These are phyloP conservation scores for Harpalus rubripes DNA, from an alignment of 2,888 invertebrate species.

Conservation along the genomic window DNA sequence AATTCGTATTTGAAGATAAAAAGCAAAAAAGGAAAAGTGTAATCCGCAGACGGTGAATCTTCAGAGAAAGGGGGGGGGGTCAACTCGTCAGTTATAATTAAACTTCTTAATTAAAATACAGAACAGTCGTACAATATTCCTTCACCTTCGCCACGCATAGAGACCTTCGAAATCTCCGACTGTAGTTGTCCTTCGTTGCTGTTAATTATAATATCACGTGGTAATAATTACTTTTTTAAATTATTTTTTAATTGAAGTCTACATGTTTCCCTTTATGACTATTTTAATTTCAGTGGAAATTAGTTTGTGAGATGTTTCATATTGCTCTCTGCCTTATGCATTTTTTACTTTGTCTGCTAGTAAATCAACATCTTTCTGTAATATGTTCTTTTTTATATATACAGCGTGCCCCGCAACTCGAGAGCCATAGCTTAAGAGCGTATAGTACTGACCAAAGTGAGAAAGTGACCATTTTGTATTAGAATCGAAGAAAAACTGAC, in stretches of 20 bases:
- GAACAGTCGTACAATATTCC: conserved; percentile 17
- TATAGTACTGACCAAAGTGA: too few species aligned
- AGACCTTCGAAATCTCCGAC: background rate
- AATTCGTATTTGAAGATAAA: conserved; percentile 21
- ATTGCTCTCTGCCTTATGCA: background rate
- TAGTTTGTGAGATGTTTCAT: background rate
- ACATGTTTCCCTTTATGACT: conserved; percentile 26
- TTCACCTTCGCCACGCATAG: conserved; percentile 18
- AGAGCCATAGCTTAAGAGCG: too few species aligned
- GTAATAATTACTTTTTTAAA: conserved; percentile 43
- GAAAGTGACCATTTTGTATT: too few species aligned
- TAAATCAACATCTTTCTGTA: too few species aligned
- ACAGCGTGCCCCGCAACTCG: too few species aligned
- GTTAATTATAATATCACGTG: conserved; percentile 45
- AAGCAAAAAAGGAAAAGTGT: conserved; percentile 8
- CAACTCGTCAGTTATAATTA: conserved; percentile 40
- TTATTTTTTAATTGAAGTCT: conserved; percentile 36
- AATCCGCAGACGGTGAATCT: background rate
- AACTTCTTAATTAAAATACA: conserved; percentile 33
- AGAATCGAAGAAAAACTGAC: too few species aligned
- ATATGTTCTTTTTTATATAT: too few species aligned
- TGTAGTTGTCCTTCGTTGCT: background rate
- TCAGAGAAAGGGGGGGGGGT: background rate
- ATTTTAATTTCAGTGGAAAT: conserved; percentile 18
- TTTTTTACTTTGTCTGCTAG: too few species aligned